These are phyloP conservation scores for Cordilura impudica DNA, from an alignment of 2,888 invertebrate genomes.

Conservation along the genomic window DNA sequence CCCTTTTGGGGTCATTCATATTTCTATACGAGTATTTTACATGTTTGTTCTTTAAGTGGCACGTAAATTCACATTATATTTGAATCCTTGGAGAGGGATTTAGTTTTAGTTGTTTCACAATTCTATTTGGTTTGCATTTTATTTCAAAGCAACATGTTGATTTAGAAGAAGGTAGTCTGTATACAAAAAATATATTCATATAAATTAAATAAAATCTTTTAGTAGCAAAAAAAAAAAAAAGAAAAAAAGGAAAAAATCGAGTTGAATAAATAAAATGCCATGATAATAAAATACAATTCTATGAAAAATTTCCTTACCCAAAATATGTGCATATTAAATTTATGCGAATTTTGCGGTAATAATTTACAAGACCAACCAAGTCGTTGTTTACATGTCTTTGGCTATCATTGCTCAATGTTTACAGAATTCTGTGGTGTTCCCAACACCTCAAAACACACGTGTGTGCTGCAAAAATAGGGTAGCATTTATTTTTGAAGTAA, in stretches of 20 bases:
- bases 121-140: background rate
- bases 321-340: background rate
- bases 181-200: constrained; percentile 21
- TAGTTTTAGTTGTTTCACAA: background rate
- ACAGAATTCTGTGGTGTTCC: background rate
- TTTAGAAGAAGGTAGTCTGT: constrained; percentile 49
- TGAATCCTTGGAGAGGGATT: constrained; percentile 24
- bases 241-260: too few species aligned
- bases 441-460: too few species aligned
- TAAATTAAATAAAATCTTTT: constrained; percentile 39
- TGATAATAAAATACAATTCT: constrained; percentile 4
- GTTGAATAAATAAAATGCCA: background rate
- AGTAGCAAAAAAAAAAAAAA: background rate
- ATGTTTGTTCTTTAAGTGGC: background rate
- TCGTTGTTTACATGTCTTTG: background rate
- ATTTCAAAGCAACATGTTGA: constrained; percentile 50
- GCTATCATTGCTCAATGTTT: background rate
- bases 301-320: background rate
- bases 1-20: too few species aligned
- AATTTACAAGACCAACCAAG: background rate
- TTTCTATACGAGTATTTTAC: too few species aligned
- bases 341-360: background rate
- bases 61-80: constrained; percentile 2
- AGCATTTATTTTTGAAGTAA: too few species aligned
- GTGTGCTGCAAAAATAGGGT: too few species aligned